These are phyloP conservation scores for Argyresthia goedartella DNA, from an alignment of 2,888 invertebrate genomes.

Conservation along the genomic window DNA sequence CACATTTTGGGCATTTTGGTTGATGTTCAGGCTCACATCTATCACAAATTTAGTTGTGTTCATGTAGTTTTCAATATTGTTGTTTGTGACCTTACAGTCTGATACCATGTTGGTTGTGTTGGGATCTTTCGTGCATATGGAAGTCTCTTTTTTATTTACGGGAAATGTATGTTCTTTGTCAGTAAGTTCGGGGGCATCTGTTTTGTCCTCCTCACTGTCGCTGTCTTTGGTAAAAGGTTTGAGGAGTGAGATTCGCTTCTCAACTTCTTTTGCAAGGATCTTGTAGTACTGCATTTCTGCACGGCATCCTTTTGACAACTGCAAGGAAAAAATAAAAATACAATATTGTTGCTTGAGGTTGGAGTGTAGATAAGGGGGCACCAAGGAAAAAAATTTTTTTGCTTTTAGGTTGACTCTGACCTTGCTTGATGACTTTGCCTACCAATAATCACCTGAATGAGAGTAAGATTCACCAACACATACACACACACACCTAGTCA, in stretches of 20 bases:
- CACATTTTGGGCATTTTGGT: conserved; percentile 17
- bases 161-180: too few species aligned
- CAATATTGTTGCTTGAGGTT: too few species aligned
- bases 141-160: too few species aligned
- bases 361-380: too few species aligned
- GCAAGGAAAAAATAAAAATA: conserved; percentile 15
- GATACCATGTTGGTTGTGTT: conserved; percentile 16
- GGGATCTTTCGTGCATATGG: too few species aligned
- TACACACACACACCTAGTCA: too few species aligned
- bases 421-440: too few species aligned
- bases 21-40: conserved; percentile 41
- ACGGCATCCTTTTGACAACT: conserved; percentile 76
- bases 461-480: too few species aligned
- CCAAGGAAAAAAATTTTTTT: too few species aligned
- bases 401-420: too few species aligned
- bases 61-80: conserved; percentile 14
- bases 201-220: conserved; percentile 30
- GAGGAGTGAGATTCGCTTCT: conserved; percentile 64
- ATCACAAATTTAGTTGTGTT: conserved; percentile 29
- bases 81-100: conserved; percentile 4
- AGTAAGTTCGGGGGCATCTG: conserved; percentile 23
- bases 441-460: too few species aligned
- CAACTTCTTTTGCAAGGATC: conserved; percentile 75
- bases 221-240: conserved; percentile 22
- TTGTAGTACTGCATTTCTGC: conserved; percentile 77